These are phyloP conservation scores for Saiga tatarica DNA, from an alignment of 2,113 vertebrate species.

Conservation along the genomic window DNA sequence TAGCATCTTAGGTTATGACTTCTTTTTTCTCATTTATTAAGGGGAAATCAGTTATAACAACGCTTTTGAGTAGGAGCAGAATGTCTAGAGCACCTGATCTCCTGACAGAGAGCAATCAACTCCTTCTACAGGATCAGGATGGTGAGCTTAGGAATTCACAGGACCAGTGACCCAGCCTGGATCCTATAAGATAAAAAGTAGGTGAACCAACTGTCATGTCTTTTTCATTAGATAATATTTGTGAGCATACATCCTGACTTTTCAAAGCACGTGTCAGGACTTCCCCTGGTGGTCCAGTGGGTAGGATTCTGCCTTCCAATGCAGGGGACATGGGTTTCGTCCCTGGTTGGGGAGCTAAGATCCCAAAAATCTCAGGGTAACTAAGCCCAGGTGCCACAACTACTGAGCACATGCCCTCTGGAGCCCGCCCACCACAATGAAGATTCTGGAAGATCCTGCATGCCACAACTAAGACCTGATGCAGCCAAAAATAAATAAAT, in stretches of 20 bases:
- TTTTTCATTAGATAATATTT: conserved; percentile 85
- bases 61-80: neutral
- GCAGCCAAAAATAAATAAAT: neutral
- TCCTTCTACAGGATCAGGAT: conserved; percentile 87
- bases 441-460: neutral
- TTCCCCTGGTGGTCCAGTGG: neutral
- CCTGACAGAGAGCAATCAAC: conserved; percentile 78
- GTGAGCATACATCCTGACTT: conserved; percentile 76
- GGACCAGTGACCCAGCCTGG: conserved; percentile 83
- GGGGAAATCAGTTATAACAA: neutral
- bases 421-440: fast-evolving
- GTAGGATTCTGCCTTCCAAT: neutral
- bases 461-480: neutral
- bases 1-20: neutral
- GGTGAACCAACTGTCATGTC: conserved; percentile 81
- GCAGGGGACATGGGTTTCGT: neutral
- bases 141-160: conserved; percentile 89
- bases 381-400: neutral
- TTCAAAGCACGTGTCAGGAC: neutral
- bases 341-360: neutral
- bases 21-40: neutral
- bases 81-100: neutral
- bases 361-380: neutral
- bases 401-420: neutral
- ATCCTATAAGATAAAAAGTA: conserved; percentile 89